Evolutionary conservation across 2,113 vertebrate species (phyloP).

Genomic region (Chloropsis cyanopogon): DNA sequence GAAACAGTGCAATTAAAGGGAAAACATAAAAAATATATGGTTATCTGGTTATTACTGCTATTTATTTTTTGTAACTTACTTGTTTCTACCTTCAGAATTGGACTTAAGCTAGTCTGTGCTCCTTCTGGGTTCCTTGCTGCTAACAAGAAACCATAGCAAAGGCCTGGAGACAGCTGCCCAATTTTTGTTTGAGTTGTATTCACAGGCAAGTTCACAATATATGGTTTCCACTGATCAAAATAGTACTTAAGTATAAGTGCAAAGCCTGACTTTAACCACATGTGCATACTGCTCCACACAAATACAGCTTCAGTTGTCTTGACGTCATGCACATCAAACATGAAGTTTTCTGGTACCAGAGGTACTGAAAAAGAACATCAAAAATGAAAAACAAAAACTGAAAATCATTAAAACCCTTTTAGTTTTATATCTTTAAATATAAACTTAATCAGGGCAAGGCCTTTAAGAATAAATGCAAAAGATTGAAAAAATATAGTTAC

Average conservation of each 20-base stretch:
- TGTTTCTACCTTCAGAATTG: constrained; percentile 72
- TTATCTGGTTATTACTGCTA: background rate
- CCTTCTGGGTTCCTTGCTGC: constrained; percentile 69
- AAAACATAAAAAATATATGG: background rate
- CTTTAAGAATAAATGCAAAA: background rate
- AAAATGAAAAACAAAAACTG: background rate
- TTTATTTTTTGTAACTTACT: constrained; percentile 73
- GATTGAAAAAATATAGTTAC: constrained; percentile 71
- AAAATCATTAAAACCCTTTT: background rate
- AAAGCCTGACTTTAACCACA: constrained; percentile 59
- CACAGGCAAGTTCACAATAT: constrained; percentile 54
- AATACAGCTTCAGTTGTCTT: constrained; percentile 78
- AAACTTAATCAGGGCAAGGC: background rate
- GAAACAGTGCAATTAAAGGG: background rate
- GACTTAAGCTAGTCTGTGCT: constrained; percentile 73
- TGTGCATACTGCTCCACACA: constrained; percentile 70
- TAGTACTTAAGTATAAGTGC: constrained; percentile 76
- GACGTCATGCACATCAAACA: constrained; percentile 66
- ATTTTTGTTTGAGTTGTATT: constrained; percentile 67
- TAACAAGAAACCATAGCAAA: constrained; percentile 78
- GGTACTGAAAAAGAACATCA: constrained; percentile 61
- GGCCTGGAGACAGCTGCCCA: constrained; percentile 75
- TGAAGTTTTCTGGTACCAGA: constrained; percentile 55
- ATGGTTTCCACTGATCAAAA: constrained; percentile 38
- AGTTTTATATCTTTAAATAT: background rate